These are phyloP conservation scores for Podilymbus podiceps DNA, from an alignment of 2,113 vertebrate genomes.

Conservation along the genomic window DNA sequence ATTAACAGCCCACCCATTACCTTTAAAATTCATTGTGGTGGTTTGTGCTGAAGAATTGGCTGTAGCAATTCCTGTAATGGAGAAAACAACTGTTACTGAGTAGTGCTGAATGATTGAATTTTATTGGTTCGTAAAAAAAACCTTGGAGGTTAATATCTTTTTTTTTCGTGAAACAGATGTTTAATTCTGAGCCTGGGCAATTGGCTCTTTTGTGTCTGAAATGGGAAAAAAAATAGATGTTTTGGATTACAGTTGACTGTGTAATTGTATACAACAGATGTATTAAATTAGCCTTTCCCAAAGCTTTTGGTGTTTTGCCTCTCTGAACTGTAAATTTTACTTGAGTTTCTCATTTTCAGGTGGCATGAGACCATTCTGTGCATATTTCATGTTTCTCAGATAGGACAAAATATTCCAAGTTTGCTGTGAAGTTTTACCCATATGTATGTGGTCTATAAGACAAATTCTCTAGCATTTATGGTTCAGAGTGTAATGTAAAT, in stretches of 20 bases:
- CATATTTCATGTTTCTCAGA: background rate
- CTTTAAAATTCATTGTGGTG: background rate
- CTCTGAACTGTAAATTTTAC: slow-evolving; percentile 9
- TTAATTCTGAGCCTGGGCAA: slow-evolving; percentile 28
- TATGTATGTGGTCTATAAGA: background rate
- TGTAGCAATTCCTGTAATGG: slow-evolving; percentile 24
- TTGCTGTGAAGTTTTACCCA: background rate
- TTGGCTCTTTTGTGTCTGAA: slow-evolving; percentile 11
- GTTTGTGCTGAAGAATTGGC: background rate
- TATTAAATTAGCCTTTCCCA: slow-evolving; percentile 35
- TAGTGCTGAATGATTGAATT: background rate
- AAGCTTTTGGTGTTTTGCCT: slow-evolving; percentile 18
- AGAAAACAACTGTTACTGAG: background rate
- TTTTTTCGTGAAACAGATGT: slow-evolving; percentile 33
- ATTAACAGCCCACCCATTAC: background rate
- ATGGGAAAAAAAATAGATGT: background rate
- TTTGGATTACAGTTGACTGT: slow-evolving; percentile 5
- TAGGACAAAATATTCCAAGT: background rate
- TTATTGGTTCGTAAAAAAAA: slow-evolving; percentile 34
- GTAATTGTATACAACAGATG: slow-evolving; percentile 49
- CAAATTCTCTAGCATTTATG: background rate
- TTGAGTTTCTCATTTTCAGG: slow-evolving; percentile 46
- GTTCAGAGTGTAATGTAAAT: background rate
- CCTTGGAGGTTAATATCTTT: slow-evolving; percentile 26
- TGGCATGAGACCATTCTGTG: background rate